Evolutionary conservation across 2,888 invertebrate species (phyloP), one percentile per base, ranked within the genome.

Genomic region (Phasia obesa): DNA sequence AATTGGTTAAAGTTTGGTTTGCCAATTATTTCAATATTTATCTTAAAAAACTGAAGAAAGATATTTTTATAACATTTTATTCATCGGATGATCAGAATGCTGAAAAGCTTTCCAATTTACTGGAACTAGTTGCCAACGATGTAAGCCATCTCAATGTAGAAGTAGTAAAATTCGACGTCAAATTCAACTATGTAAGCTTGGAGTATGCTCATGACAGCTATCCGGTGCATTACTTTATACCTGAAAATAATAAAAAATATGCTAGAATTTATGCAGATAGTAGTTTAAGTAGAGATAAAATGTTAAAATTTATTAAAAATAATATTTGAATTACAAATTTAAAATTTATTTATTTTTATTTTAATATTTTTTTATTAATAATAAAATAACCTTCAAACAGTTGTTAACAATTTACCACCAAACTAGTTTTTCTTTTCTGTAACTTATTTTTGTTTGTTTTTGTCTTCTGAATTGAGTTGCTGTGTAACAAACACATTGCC

Each of bases 61-160:
- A 75, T 25, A 35, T 75, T 42, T 81, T 81, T 44, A 17, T 81
- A 31, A 69, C 74, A 25, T 69, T 75, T 35, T 80, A 80, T 21
- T 62, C 64, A 0, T 51, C 69, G 5, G 42, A 59, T 19, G 49
- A 57, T 65, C 21, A 70, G 5, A 47, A 59, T 11, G 11, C 25
- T 11, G 42, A 27, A 21, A 25, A 13, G 7, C n/a, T 79, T 19
- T 21, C 19, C 0, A 51, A 53, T 15, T 4, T 69, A n/a, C 21
- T 69, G 7, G 15, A 27, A 13, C 15, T 19, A 5, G 23, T 59
- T 13, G 57, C 47, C 23, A n/a, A 59, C 2, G 13, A 70, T 31
- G 31, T 70, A 3, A 42, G 13, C 1, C 11, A 31, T 15, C 31
- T 55, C 2, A 35, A 44, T 51, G 35, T 79, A 17, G 71, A 67